These are phyloP conservation scores for Dipodomys merriami DNA, from an alignment of 2,113 vertebrate species.

Conservation along the genomic window DNA sequence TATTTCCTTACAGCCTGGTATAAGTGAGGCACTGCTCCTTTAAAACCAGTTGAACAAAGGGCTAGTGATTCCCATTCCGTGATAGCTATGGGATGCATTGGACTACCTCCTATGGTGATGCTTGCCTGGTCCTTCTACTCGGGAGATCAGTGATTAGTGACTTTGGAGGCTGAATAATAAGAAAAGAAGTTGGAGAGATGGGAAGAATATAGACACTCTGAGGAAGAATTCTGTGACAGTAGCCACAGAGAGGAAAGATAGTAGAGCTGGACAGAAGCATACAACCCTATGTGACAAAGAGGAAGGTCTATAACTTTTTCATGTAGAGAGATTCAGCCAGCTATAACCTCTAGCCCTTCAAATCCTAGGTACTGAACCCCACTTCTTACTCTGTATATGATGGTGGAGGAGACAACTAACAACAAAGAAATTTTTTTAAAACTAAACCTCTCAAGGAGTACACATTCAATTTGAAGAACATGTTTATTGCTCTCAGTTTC, in stretches of 20 bases:
- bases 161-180: not conserved
- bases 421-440: not conserved
- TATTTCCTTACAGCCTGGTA: not conserved
- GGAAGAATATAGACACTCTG: not conserved
- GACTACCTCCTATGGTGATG: not conserved
- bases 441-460: not conserved
- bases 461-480: conserved; percentile 4
- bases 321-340: not conserved
- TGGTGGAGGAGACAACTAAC: not conserved
- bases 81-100: not conserved
- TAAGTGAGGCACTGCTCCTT: not conserved
- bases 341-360: not conserved
- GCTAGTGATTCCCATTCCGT: not conserved
- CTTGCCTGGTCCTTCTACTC: not conserved
- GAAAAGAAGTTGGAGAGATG: conserved; percentile 7
- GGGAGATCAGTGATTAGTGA: not conserved
- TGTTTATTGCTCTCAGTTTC: not conserved
- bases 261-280: not conserved
- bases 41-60: conserved; percentile 25
- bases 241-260: conserved; percentile 8
- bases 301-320: not conserved
- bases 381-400: not conserved
- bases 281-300: not conserved
- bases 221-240: not conserved
- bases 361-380: not conserved